Evolutionary conservation across 2,888 invertebrate genomes (phyloP), one percentile per base, ranked within the genome.

Genomic region (Anarsia innoxiella): DNA sequence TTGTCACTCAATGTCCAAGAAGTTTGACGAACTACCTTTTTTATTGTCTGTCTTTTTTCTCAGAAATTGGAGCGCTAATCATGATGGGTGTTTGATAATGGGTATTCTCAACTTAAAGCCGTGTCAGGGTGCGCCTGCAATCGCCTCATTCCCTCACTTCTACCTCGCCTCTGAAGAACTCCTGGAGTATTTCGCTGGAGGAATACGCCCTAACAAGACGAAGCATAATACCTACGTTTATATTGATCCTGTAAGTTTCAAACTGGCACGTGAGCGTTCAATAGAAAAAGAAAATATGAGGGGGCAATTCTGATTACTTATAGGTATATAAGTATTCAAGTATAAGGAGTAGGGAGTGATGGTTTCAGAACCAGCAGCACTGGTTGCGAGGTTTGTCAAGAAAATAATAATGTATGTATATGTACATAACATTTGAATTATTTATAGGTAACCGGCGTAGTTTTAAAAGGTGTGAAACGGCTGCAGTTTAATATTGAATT

Each of bases 61-160:
- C 33, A 79, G 86, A 44, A 74, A 84, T 46, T 77, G 87, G 80
- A 68, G 83, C 54, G 55, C 66, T 12, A 67, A 61, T 48, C 67
- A 72, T 53, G 64, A 75, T 48, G 85, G 82, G 1, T 89, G 89
- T 49, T 66, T 86, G 0, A 52, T 85, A 2, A 82, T 79, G 69
- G 89, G 89, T 0, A 46, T 88, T 0, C 48, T 88, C 15, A 87
- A 88, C 57, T 59, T 88, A 12, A 65, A 63, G 42, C 71, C 82
- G 1, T 88, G 87, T 32, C 78, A 88, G 57, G 87, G 87, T 4
- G 88, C 87, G 0, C 90, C 91, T 0, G 83, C 89, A 12, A 76
- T 89, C 23, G 77, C 87, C 10, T 90, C 91, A 0, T 78, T 88
- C 41, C 91, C 92, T 0, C 92, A 92, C 67, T 90, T 88, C 70